These are phyloP conservation scores for Nemopilema nomurai DNA, from an alignment of 30 jellyfish, hydroid and myxozoan species.

Conservation along the genomic window DNA sequence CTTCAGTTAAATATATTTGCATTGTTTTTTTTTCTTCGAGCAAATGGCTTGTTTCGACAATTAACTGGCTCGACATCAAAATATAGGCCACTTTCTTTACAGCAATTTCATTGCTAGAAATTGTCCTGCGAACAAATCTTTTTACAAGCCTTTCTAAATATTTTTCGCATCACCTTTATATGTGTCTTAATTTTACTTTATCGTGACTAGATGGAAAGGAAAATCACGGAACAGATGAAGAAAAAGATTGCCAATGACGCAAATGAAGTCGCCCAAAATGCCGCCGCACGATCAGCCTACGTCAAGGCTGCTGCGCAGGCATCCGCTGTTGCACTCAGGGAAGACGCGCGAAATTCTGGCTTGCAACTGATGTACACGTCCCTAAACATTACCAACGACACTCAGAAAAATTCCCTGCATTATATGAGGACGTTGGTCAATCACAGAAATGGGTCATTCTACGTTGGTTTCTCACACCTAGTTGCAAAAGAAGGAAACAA, in stretches of 20 bases:
- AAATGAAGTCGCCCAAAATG: slow-evolving; percentile 13
- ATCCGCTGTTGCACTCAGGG: slow-evolving; percentile 8
- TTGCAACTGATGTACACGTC: slow-evolving; percentile 11
- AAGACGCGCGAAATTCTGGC: slow-evolving; percentile 30
- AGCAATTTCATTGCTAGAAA: too few species aligned
- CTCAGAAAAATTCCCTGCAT: slow-evolving; percentile 14
- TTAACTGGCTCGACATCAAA: too few species aligned
- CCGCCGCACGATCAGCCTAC: slow-evolving; percentile 13
- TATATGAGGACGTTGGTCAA: slow-evolving; percentile 20
- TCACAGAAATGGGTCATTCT: slow-evolving; percentile 8
- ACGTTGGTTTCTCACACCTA: slow-evolving; percentile 6
- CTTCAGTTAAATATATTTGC: too few species aligned
- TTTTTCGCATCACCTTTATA: not conserved
- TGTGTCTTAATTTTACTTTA: not conserved
- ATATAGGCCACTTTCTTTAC: too few species aligned
- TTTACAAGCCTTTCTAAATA: too few species aligned
- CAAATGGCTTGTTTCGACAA: too few species aligned
- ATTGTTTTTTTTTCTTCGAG: too few species aligned
- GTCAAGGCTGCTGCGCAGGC: slow-evolving; percentile 37
- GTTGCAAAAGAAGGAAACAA: slow-evolving; percentile 22
- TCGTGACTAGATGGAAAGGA: slow-evolving; percentile 29
- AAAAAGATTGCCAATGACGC: not conserved
- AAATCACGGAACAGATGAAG: slow-evolving; percentile 20
- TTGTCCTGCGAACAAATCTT: too few species aligned
- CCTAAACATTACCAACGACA: slow-evolving; percentile 24